Conservation (phyloP, 2,797 vertebrate species). For the Sebastes cheni region DNA sequence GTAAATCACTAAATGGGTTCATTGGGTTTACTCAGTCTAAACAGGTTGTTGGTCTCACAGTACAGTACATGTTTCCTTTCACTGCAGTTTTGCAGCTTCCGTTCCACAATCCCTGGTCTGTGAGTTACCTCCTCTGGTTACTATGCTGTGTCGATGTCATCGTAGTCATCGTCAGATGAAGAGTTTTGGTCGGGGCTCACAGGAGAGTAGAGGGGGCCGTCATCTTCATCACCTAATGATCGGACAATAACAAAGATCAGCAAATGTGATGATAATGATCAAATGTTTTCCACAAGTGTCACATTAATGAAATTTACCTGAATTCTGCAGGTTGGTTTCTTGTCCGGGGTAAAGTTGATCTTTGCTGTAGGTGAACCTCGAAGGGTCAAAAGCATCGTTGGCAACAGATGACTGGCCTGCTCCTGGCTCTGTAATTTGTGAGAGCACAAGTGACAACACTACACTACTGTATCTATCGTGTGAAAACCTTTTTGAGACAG, state of each 20-base stretch:
- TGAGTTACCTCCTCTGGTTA: not conserved
- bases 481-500: not conserved
- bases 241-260: not conserved
- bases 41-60: not conserved
- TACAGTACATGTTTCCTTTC: not conserved
- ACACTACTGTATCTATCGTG: not conserved
- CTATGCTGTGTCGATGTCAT: constrained; percentile 45
- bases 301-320: constrained; percentile 20
- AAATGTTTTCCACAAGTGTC: rapidly evolving
- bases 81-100: not conserved
- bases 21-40: not conserved
- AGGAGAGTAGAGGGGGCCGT: constrained; percentile 59
- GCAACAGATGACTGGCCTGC: not conserved
- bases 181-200: constrained; percentile 58
- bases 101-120: not conserved
- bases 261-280: too few species aligned
- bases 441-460: not conserved
- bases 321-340: not conserved
- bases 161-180: constrained; percentile 64
- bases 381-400: not conserved
- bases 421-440: not conserved
- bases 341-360: not conserved
- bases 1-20: not conserved
- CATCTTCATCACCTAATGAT: constrained; percentile 46
- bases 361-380: rapidly evolving